Evolutionary conservation across 1,140 invertebrate genomes (phyloP), one percentile per base, ranked within the genome.

Genomic region (Drosophila sturtevanti): DNA sequence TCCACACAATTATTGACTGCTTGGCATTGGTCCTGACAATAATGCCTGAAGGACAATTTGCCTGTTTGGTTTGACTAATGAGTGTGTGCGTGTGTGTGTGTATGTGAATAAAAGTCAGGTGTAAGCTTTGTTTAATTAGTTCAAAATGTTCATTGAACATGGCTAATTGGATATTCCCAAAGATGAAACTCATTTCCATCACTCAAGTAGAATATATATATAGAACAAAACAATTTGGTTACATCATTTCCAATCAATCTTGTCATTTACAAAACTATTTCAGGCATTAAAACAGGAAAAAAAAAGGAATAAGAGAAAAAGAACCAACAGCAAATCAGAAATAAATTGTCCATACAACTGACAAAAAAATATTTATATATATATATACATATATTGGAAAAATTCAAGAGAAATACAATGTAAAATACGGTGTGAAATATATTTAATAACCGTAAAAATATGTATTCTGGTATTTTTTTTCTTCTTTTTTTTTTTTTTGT

Each of bases 101-200:
- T 67, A 65, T 72, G 72, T 68, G 71, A 70, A 65, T 60, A 54
- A 76, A 73, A 77, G 76, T 66, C 72, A 82, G 82, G 81, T 84
- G 54, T 48, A 48, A 72, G 82, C 71, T 72, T 65, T 77, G 75
- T 68, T 68, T 82, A 87, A 86, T 86, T 86, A 87, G 82, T 65
- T 73, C 55, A 82, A 56, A 68, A 63, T 69, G 63, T 55, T 65
- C 59, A 69, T n/a, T 56, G 60, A 59, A 52, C 44, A 34, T 71
- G 56, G 66, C 38, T 87, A 82, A 82, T 87, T 87, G 82, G 55
- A 27, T 54, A 60, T 70, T 52, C 16, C 41, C 41, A 48, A 48
- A 48, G 41, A 48, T 48, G 18, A 48, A 48, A 48, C 16, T 48
- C 9, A 48, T 48, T 48, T 48, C 16, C 11, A 48, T 48, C n/a